Evolutionary conservation across 2,797 vertebrate genomes (phyloP).

Genomic region (Denticeps clupeoides): DNA sequence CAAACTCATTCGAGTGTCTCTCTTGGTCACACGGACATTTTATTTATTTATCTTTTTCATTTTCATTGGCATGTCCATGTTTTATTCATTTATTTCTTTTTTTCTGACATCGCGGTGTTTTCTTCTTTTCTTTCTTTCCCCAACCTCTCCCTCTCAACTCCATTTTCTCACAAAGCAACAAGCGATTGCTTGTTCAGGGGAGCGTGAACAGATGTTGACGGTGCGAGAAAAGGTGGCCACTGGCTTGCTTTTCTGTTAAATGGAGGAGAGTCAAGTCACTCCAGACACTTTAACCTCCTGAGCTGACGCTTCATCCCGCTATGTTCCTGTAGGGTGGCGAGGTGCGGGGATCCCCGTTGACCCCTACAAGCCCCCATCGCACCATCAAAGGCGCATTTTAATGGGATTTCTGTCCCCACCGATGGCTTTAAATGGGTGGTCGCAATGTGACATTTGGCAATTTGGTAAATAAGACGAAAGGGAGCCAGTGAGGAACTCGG

Average conservation of each 20-base stretch:
- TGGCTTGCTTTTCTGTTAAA: conserved; percentile 30
- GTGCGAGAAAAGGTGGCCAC: too few relatives aligned
- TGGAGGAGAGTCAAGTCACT: conserved; percentile 38
- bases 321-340: too few relatives aligned
- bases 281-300: conserved; percentile 38
- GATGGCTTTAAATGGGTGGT: too few relatives aligned
- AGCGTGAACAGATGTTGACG: conserved; percentile 46
- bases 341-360: too few relatives aligned
- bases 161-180: conserved; percentile 34
- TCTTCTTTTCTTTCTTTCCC: conserved; percentile 6
- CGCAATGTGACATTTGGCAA: too few relatives aligned
- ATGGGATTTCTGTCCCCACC: too few relatives aligned
- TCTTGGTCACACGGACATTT: conserved; percentile 28
- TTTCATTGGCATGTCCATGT: conserved; percentile 16
- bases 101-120: conserved; percentile 25
- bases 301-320: too few relatives aligned
- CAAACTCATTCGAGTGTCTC: conserved; percentile 27
- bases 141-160: conserved; percentile 31
- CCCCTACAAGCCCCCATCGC: too few relatives aligned
- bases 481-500: too few relatives aligned
- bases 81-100: conserved; percentile 35
- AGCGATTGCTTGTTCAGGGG: conserved; percentile 48
- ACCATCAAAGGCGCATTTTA: too few relatives aligned
- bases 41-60: conserved; percentile 47
- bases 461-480: too few relatives aligned